Base-by-base conservation (phyloP, 2,113 vertebrate species). In the Brachyhypopomus gauderio region DNA sequence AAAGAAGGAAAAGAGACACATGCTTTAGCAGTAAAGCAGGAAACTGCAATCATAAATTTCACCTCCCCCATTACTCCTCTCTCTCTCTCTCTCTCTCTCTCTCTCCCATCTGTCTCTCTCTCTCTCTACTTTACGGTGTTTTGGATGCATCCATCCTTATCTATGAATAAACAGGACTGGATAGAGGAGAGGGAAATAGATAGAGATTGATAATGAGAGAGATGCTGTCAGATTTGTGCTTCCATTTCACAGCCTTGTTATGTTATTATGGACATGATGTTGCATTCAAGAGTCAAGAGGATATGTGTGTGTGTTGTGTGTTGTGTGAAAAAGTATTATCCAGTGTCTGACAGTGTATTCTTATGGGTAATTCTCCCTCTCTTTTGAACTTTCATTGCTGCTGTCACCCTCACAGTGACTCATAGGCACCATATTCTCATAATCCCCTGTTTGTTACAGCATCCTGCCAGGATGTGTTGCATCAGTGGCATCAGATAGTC, bases 231-330 rank as follows among this genome's bases (percentile, higher is more conserved):
- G 86, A 87, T 87, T 12, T 52, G 30, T 74, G 85, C 83, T 77
- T 82, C 82, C 60, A 81, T 88, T 78, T 77, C 8, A 74, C 30
- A 78, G 69, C 66, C 64, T 86, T 52, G 67, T 72, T 76, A 67
- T 81, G 77, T 67, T 82, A 67, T 75, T 74, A 75, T 86, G 83
- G 80, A 89, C 38, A 80, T 88, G 83, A 83, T 88, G 78, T 87
- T 87, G 90, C 89, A 87, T 86, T 87, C 30, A 30, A 1, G 58
- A 75, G 77, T 45, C 22, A n/a, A 62, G 56, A 84, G 36, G 75
- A 84, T 83, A 55, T 64, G 83, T 66, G 27, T 66, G 16, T 72
- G 70, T 72, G 22, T 11, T 48, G 70, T 72, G 16, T 36, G 30
- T 38, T 36, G 64, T 69, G 14, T 36, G 25, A 25, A 52, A 1